Evolutionary conservation across 1,140 invertebrate species (phyloP), one percentile per base, ranked within the genome.

Genomic region (Copidosoma floridanum): DNA sequence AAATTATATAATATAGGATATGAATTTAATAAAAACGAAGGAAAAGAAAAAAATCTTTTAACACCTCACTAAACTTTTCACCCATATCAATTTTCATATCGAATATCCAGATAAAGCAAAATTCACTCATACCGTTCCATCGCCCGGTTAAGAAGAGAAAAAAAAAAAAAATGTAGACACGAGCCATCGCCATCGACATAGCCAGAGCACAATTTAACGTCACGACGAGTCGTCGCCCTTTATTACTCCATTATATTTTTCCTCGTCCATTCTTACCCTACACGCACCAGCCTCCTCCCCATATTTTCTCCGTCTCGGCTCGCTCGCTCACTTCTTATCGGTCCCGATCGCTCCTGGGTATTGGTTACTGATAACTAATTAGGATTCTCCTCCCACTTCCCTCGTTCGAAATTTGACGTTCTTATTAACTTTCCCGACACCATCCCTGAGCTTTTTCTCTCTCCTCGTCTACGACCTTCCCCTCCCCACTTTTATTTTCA

Each of bases 331-430:
- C 43, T 14, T 16, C 61, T 43, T 47, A 52, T 44, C 46, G 32
- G 16, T 21, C n/a, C n/a, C 46, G 44, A 57, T 57, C 48, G 23
- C 48, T 44, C 57, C 32, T 23, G 37, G 40, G 55, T 52, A 52
- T 47, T 54, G 46, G 60, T 62, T 62, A 61, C 38, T 61, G 55
- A 61, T 65, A 54, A 48, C 53, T 65, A 65, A 63, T 67, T 67
- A 61, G 26, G 59, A 61, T 50, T 57, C 48, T 20, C 41, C 23
- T 26, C 2, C 21, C n/a, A n/a, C n/a, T n/a, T n/a, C n/a, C n/a
- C n/a, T n/a, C n/a, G 14, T 10, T 41, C 14, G 20, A 43, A 52
- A 64, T 64, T 67, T 67, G 66, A 67, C 61, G 60, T 59, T 67
- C 61, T 65, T 58, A 67, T 67, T 65, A 67, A 47, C 35, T 57